Base-by-base conservation (phyloP, 2,888 invertebrate genomes). In the Acanthosepion lycidas region DNA sequence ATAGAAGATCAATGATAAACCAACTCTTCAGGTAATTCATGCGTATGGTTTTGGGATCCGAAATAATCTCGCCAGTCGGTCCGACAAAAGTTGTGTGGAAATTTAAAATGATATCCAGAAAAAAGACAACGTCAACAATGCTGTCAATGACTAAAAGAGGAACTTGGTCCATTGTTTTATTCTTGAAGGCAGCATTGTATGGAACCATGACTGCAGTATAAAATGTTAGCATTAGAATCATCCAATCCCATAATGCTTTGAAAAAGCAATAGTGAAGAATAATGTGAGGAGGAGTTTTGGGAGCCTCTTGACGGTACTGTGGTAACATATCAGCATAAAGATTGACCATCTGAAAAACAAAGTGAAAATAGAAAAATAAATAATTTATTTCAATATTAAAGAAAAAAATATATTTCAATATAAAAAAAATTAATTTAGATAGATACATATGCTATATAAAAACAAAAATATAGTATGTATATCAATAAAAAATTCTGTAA, bases 81-180 rank as follows among this genome's bases (percentile, higher is more conserved):
- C 99, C 99, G 97, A 99, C 99, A 98, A 99, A 99, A 96, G 99
- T 99, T 96, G 99, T 99, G 98, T 99, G 99, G 98, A 99, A 99
- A 98, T 99, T 99, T 97, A 99, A 98, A 97, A 99, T 99, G 98
- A 99, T 99, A 98, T 99, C 99, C 98, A 99, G 99, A 98, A 99
- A 99, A 98, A 99, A 99, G 97, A 99, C 99, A 97, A 99, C 99
- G 98, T 99, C 99, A 97, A 99, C 99, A 97, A 99, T 99, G 96
- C 99, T 99, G 96, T 97, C 97, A 59, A 97, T 96, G 49, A 97
- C 97, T 9, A 97, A 96, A 12, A 97, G 95, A 6, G 97, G 97
- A 94, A 98, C 97, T 95, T 97, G 97, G 95, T 97, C 97, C 96
- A 98, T 96, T 96, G 99, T 99, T 98, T 99, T 99, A 98, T 99